Base-by-base conservation (phyloP, 2,888 invertebrate genomes). In the Patella caerulea region DNA sequence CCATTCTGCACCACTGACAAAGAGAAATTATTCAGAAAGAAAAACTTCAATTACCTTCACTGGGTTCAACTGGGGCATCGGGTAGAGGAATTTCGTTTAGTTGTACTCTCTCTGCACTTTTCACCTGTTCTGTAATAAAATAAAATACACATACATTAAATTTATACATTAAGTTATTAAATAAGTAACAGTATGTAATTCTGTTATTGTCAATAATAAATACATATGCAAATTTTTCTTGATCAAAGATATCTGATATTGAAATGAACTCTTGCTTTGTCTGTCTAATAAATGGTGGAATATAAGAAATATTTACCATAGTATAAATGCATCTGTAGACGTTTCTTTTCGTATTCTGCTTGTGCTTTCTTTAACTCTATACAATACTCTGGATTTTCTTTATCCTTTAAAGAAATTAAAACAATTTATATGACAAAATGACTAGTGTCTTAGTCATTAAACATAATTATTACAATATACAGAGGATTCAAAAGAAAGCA, bases 21-120 rank as follows among this genome's bases (percentile, higher is more conserved):
- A 24, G 24, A 24, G 24, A 9, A 45, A 45, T 45, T 45, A 45
- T 45, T 45, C 9, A 45, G 45, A 45, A 45, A 45, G 45, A 45
- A 45, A 7, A 45, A 45, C 45, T 45, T 45, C 9, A 9, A 45
- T 45, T 72, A 65, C 65, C 24, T 65, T 65, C 65, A 19, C 65
- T 4, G 24, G 80, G 78, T 55, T 87, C 86, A 34, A 84, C 83
- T 55, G 91, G 92, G 17, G 89, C 84, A 70, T 92, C 91, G 69
- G 98, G 98, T 78, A 98, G 92, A 3, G 98, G 98, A 91, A 98
- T 98, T 92, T 98, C 98, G 92, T 98, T 98, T 3, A 98, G 94
- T 92, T 96, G 92, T 0, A 98, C 98, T 87, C 96, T 96, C 90
- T 98, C 98, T 0, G 98, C 98, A 92, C 96, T 96, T 90, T 96